A percentile compares a stretch with the other conserved stretches of the same genome.
phyloP scores from a whole-genome alignment of 2,113 vertebrate genomes.

The Ammospiza nelsoni region DNA sequence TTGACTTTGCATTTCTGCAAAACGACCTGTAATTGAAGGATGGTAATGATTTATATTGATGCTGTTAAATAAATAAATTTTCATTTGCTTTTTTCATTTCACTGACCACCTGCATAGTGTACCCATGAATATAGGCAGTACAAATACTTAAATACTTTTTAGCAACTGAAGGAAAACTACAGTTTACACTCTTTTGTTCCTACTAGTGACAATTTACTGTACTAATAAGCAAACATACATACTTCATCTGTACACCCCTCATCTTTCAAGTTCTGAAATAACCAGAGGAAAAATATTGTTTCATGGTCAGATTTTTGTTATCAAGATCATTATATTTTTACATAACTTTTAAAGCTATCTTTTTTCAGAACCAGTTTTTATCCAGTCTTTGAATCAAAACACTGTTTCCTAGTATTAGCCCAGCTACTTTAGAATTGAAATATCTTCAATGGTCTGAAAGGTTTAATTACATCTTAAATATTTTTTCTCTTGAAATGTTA shows the following conservation, averaged over 20 bases:
- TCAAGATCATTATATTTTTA: background rate
- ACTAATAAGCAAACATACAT: background rate
- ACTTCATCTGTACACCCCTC: background rate
- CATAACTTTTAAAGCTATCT: background rate
- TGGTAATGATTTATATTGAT: background rate
- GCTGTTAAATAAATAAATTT: background rate
- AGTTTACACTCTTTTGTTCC: background rate
- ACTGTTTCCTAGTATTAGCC: background rate
- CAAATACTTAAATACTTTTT: background rate
- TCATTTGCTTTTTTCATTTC: background rate
- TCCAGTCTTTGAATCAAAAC: background rate
- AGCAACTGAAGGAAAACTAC: background rate
- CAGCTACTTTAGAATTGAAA: background rate
- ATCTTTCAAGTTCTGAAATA: background rate
- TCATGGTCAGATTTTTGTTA: background rate
- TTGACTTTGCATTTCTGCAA: slow-evolving; percentile 95
- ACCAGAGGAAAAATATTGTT: background rate
- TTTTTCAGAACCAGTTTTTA: background rate
- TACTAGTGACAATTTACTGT: background rate
- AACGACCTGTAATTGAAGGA: slow-evolving; percentile 83
- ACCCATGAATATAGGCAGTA: background rate
- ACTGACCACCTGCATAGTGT: background rate
- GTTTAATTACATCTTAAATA: background rate
- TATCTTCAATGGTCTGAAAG: background rate
- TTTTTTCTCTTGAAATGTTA: background rate